Evolutionary conservation across 1,140 invertebrate species (phyloP).

Genomic region (Tetragonula clypearis): DNA sequence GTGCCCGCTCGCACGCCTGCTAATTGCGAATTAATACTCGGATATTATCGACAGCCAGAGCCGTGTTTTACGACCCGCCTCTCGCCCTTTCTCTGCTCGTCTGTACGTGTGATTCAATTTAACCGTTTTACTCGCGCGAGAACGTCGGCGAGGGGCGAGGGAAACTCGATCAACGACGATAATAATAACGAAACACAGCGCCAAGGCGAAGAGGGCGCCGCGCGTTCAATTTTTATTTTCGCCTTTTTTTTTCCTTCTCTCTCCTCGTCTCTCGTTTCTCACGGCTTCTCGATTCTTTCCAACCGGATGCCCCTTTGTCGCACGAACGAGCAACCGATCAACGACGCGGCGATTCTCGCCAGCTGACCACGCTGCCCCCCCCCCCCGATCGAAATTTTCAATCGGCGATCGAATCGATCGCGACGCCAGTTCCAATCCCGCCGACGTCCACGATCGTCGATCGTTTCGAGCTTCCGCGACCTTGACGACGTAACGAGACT

Average conservation of each 20-base stretch:
- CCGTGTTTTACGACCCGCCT: background rate
- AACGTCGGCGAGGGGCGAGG: background rate
- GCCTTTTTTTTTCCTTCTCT: background rate
- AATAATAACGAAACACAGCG: slow-evolving; percentile 13
- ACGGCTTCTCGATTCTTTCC: background rate
- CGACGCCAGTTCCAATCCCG: background rate
- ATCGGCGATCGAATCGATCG: slow-evolving; percentile 1
- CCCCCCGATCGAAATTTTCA: background rate
- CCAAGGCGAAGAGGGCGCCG: background rate
- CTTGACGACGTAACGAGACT: background rate
- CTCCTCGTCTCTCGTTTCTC: background rate
- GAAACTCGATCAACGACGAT: slow-evolving; percentile 23
- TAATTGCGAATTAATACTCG: slow-evolving; percentile 11
- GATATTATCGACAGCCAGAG: slow-evolving; percentile 2
- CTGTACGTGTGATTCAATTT: slow-evolving; percentile 17
- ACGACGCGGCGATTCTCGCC: too few species aligned
- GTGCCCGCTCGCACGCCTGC: background rate
- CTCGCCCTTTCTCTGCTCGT: background rate
- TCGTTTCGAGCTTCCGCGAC: background rate
- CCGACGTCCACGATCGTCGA: background rate
- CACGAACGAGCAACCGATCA: background rate
- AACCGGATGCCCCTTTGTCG: background rate
- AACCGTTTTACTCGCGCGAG: background rate
- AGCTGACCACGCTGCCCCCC: background rate
- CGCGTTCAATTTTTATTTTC: background rate